Evolutionary conservation across 1,140 invertebrate genomes (phyloP).

Genomic region (Diachasmimorpha longicaudata): DNA sequence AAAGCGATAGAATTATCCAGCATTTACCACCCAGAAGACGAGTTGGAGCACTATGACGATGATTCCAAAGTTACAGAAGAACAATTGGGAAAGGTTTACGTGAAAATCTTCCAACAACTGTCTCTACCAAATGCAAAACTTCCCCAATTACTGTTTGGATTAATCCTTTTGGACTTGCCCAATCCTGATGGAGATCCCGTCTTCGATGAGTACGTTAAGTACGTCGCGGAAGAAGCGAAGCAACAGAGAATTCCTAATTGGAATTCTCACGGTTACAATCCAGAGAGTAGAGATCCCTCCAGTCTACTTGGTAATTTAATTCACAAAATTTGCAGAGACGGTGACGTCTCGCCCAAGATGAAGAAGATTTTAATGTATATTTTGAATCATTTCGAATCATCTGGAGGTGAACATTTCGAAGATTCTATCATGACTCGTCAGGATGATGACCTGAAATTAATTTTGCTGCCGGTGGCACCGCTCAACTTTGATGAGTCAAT

Average conservation of each 20-base stretch:
- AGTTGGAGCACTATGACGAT: background rate
- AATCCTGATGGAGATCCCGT: slow-evolving; percentile 20
- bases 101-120: slow-evolving; percentile 1
- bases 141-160: background rate
- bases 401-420: background rate
- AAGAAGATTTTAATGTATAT: slow-evolving; percentile 14
- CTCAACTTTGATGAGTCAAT: background rate
- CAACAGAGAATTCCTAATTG: slow-evolving; percentile 17
- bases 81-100: slow-evolving; percentile 13
- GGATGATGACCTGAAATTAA: background rate
- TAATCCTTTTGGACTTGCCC: slow-evolving; percentile 8
- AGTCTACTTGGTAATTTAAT: background rate
- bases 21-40: background rate
- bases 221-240: background rate
- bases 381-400: slow-evolving; percentile 2
- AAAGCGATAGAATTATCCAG: background rate
- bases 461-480: background rate
- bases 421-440: background rate
- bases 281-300: slow-evolving; percentile 1
- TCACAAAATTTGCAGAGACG: background rate
- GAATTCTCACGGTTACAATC: background rate
- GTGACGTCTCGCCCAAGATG: background rate
- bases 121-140: background rate
- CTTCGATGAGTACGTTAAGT: slow-evolving; percentile 18
- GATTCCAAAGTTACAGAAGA: background rate